Conservation (phyloP, 2,797 vertebrate genomes). For the Dendrocincla fuliginosa region DNA sequence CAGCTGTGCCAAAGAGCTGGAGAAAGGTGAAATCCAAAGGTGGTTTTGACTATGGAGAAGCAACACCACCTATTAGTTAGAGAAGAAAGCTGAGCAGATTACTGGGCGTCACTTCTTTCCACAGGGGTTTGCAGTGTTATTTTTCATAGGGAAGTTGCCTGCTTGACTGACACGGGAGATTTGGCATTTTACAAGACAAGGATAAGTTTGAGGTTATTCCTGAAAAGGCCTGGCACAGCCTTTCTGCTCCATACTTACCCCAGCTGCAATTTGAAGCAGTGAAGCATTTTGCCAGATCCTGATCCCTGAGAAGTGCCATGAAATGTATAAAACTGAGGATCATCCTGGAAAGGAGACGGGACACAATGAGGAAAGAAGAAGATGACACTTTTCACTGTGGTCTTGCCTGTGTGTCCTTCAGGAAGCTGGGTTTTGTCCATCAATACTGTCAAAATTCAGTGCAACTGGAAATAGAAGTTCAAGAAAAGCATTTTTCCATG, state of each 20-base stretch:
- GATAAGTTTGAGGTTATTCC: not conserved
- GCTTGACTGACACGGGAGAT: not conserved
- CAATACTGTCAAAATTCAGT: not conserved
- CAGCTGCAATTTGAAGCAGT: not conserved
- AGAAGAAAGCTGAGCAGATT: not conserved
- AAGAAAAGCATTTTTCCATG: not conserved
- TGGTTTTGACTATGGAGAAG: not conserved
- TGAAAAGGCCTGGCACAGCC: not conserved
- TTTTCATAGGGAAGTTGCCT: not conserved
- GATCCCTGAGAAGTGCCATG: not conserved
- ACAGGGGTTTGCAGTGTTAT: not conserved
- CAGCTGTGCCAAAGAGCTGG: rapidly evolving
- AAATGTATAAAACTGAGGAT: not conserved
- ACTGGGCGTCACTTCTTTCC: not conserved
- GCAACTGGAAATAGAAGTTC: not conserved
- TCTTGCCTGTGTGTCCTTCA: not conserved
- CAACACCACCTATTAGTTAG: not conserved
- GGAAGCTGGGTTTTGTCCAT: not conserved
- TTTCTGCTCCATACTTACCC: not conserved
- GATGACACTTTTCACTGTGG: not conserved
- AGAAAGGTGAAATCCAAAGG: not conserved
- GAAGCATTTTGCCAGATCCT: not conserved
- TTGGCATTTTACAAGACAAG: not conserved
- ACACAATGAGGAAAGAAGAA: not conserved
- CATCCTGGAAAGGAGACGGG: not conserved